These are phyloP conservation scores for Carabus problematicus DNA, from an alignment of 2,888 invertebrate genomes.

Conservation along the genomic window DNA sequence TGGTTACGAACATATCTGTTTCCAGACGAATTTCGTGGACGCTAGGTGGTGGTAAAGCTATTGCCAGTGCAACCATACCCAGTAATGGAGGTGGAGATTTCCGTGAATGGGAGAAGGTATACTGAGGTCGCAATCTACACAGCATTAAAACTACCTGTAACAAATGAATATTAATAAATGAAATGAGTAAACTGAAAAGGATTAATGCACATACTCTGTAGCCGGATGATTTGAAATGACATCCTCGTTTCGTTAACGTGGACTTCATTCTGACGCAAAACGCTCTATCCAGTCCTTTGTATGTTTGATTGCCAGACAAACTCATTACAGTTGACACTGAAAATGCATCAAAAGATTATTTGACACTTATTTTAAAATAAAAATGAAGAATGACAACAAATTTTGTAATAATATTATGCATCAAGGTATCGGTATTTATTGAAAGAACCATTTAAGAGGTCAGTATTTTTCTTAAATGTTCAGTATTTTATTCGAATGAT, in stretches of 20 bases:
- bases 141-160: conserved; percentile 90
- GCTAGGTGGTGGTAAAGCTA: conserved; percentile 95
- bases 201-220: conserved; percentile 78
- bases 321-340: conserved; percentile 87
- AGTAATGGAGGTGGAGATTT: conserved; percentile 86
- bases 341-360: conserved; percentile 45
- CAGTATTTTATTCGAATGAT: no score
- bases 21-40: conserved; percentile 96
- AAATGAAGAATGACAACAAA: no score
- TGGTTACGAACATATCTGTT: conserved; percentile 95
- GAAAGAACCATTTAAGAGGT: no score
- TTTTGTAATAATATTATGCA: no score
- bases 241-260: conserved; percentile 94
- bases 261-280: conserved; percentile 98
- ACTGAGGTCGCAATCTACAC: conserved; percentile 90
- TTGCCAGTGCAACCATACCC: conserved; percentile 94
- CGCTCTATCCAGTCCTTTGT: conserved; percentile 87
- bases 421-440: no score
- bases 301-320: conserved; percentile 68
- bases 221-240: conserved; percentile 95
- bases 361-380: no score
- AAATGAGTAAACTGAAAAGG: background rate
- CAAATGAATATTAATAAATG: conserved; percentile 8
- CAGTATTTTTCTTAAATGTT: no score
- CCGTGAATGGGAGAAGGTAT: conserved; percentile 88